Evolutionary conservation across 2,888 invertebrate species (phyloP).

Genomic region (Dichetophora obliterata): DNA sequence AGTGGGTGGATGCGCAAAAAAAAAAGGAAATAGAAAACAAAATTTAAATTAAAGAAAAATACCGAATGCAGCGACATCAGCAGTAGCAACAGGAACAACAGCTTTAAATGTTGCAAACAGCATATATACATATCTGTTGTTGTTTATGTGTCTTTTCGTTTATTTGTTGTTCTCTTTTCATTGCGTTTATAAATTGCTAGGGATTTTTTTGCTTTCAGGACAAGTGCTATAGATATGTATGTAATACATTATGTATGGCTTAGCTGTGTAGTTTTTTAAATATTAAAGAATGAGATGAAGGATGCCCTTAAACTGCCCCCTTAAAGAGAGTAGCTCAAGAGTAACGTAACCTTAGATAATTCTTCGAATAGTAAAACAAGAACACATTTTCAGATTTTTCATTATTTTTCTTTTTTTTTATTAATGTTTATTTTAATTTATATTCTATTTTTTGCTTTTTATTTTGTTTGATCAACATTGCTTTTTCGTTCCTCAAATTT

Average conservation of each 20-base stretch:
- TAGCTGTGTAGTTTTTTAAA: not conserved
- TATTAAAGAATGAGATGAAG: too few relatives aligned
- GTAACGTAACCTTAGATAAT: not conserved
- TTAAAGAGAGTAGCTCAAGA: too few relatives aligned
- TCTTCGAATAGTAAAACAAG: not conserved
- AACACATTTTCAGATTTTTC: not conserved
- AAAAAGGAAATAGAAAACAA: conserved; percentile 44
- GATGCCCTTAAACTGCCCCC: too few relatives aligned
- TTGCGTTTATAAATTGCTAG: not conserved
- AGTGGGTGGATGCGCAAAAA: not conserved
- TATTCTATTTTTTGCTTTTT: not conserved
- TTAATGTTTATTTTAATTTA: not conserved
- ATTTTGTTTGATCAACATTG: conserved; percentile 32
- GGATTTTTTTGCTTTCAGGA: not conserved
- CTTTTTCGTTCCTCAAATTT: conserved; percentile 37
- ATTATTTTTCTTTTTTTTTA: not conserved
- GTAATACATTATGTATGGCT: too few relatives aligned
- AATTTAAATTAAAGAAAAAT: conserved; percentile 55
- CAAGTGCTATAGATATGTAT: too few relatives aligned
- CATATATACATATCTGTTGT: too few relatives aligned
- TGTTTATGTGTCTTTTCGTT: not conserved
- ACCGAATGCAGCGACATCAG: conserved; percentile 17
- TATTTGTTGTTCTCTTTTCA: conserved; percentile 18
- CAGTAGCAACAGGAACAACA: not conserved
- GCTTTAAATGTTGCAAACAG: not conserved